phyloP scores from a whole-genome alignment of 2,113 vertebrate genomes.

The Paratilapia polleni region DNA sequence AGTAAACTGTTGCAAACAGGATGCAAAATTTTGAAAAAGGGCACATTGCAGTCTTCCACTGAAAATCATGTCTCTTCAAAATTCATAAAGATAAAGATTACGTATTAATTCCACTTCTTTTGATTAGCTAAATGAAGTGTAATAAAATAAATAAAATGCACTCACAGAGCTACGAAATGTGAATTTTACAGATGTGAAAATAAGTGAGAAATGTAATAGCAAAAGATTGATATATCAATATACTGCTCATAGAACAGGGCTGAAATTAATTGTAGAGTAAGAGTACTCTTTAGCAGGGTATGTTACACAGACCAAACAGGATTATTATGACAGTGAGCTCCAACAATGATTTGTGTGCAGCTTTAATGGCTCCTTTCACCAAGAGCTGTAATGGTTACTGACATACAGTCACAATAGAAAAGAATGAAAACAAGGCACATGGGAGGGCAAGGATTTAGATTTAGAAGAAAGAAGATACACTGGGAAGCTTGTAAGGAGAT shows the following conservation, averaged over 20 bases:
- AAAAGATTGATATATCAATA: not conserved
- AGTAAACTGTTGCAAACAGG: too few relatives aligned
- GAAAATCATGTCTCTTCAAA: too few relatives aligned
- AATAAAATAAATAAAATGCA: too few relatives aligned
- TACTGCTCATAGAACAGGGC: not conserved
- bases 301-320: not conserved
- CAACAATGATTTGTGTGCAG: not conserved
- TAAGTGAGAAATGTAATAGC: not conserved
- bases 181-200: not conserved
- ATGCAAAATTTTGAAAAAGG: too few relatives aligned
- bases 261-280: not conserved
- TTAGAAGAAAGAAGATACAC: constrained; percentile 61
- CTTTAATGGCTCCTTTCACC: constrained; percentile 10
- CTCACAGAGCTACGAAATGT: too few relatives aligned
- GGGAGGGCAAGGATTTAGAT: constrained; percentile 31
- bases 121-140: not conserved
- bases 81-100: not conserved
- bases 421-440: constrained; percentile 33
- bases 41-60: too few relatives aligned
- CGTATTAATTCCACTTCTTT: not conserved
- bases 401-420: constrained; percentile 36
- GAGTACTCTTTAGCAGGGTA: not conserved
- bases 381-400: constrained; percentile 13
- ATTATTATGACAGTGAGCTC: not conserved
- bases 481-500: constrained; percentile 49